Conservation (phyloP, 2,797 vertebrate genomes). For the Myioborus miniatus region DNA sequence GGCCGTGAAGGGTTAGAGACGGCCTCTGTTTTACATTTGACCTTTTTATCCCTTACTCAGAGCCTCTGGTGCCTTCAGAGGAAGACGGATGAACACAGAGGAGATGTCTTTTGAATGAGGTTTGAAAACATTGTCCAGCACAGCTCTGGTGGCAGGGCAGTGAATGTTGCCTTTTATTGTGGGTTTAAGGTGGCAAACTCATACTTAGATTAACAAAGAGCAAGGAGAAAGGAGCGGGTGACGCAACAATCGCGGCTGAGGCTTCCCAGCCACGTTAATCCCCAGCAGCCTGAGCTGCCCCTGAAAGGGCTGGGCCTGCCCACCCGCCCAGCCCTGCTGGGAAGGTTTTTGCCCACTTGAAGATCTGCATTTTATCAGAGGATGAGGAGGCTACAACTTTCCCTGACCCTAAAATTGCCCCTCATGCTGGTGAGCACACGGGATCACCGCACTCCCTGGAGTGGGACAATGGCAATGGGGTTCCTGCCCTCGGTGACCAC, state of each 20-base stretch:
- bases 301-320: background rate
- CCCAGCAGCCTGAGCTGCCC: background rate
- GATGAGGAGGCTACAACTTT: background rate
- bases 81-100: background rate
- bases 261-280: background rate
- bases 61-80: background rate
- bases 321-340: background rate
- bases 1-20: background rate
- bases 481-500: accelerated
- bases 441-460: background rate
- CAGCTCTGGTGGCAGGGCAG: background rate
- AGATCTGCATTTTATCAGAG: background rate
- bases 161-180: background rate
- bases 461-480: accelerated
- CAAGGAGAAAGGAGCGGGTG: background rate
- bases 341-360: background rate
- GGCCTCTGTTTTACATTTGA: conserved; percentile 29
- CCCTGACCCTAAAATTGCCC: background rate
- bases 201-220: background rate
- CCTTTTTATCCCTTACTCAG: background rate
- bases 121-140: background rate
- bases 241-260: accelerated
- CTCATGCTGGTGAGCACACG: accelerated
- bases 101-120: background rate
- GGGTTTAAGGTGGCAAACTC: background rate